Conservation (phyloP, 2,113 vertebrate species). For the Butastur rufipennis region DNA sequence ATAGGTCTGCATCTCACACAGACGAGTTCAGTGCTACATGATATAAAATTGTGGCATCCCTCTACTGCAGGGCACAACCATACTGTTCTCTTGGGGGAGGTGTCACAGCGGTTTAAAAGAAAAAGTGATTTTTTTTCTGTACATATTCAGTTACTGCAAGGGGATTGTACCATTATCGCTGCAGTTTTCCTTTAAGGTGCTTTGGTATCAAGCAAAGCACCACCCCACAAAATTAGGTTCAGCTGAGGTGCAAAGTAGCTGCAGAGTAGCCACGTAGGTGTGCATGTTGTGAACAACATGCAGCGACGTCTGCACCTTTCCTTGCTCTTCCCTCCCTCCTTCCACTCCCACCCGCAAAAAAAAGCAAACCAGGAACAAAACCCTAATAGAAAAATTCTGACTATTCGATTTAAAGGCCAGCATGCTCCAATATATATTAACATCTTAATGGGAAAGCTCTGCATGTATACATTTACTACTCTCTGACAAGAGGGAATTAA, state of each 20-base stretch:
- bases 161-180: not conserved
- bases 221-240: fast-evolving
- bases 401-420: slow-evolving; percentile 11
- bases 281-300: not conserved
- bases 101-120: not conserved
- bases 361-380: not conserved
- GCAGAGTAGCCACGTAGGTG: not conserved
- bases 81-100: fast-evolving
- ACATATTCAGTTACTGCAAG: not conserved
- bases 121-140: not conserved
- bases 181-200: slow-evolving; percentile 60
- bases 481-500: slow-evolving; percentile 89
- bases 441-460: slow-evolving; percentile 89
- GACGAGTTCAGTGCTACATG: fast-evolving
- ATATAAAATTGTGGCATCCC: fast-evolving
- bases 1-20: fast-evolving
- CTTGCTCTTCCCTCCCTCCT: not conserved
- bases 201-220: slow-evolving; percentile 16
- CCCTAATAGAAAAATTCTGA: not conserved
- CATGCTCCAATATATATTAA: slow-evolving; percentile 79
- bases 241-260: not conserved
- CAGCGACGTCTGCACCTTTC: not conserved
- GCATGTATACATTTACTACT: slow-evolving; percentile 81
- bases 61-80: fast-evolving
- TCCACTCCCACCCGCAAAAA: not conserved